Conservation (phyloP, 2,888 invertebrate genomes). For the Penaeus monodon region DNA sequence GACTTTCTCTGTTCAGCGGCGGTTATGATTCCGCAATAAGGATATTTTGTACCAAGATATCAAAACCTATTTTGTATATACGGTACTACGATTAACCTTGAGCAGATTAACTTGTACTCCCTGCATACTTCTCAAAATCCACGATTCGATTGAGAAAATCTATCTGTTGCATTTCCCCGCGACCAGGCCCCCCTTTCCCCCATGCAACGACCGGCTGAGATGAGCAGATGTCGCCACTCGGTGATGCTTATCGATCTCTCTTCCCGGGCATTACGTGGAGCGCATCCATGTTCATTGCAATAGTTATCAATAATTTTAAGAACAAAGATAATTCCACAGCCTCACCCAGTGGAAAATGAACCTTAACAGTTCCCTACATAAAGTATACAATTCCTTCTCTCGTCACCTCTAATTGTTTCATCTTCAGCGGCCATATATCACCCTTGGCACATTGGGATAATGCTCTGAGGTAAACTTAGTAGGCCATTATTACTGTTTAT, state of each 20-base stretch:
- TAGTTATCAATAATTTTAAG: constrained; percentile 58
- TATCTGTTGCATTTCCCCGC: too few species aligned
- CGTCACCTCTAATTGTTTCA: constrained; percentile 61
- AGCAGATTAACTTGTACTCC: too few species aligned
- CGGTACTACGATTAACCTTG: too few species aligned
- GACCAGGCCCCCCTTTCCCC: neutral
- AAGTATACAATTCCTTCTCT: constrained; percentile 35
- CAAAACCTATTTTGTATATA: too few species aligned
- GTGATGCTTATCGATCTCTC: constrained; percentile 44
- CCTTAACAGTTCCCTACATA: constrained; percentile 25
- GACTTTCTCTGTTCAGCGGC: too few species aligned
- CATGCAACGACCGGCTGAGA: neutral
- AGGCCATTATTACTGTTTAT: constrained; percentile 62
- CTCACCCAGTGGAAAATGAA: constrained; percentile 5
- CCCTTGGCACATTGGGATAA: constrained; percentile 62
- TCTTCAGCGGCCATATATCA: constrained; percentile 56
- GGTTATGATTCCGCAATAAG: too few species aligned
- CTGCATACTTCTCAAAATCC: too few species aligned
- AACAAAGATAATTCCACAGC: constrained; percentile 45
- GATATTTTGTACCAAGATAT: too few species aligned
- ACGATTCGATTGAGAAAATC: too few species aligned
- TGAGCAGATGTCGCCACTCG: constrained; percentile 22
- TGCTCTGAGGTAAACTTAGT: constrained; percentile 63
- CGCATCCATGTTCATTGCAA: constrained; percentile 57
- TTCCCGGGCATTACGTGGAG: constrained; percentile 45